Evolutionary conservation across 2,888 invertebrate genomes (phyloP), one percentile per base, ranked within the genome.

Genomic region (Chrysomela aeneicollis): DNA sequence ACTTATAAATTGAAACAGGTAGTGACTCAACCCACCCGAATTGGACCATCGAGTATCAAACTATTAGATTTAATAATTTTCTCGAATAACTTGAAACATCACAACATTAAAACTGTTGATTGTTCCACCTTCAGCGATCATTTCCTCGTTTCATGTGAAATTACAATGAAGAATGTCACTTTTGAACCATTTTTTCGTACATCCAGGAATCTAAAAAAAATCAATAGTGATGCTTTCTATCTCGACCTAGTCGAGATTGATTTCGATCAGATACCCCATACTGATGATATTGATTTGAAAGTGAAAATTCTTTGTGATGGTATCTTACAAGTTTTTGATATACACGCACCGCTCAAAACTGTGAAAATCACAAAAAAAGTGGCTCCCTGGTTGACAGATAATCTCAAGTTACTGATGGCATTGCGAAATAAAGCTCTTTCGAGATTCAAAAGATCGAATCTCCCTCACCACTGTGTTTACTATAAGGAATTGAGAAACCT

Each of bases 351-450:
- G 6, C 21, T 57, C n/a, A 57, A 57, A 57, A 57, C 57, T n/a
- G 26, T 46, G 1, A 57, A 46, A 46, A 21, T 26, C 4, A 46
- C 42, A 2, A n/a, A 46, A 15, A 26, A 21, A 18, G 46, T 46
- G n/a, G 46, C 42, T 26, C 57, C 57, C 2, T 57, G 57, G 57
- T 46, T 57, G 46, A 57, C 26, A n/a, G 57, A 57, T 22, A 57
- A 57, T 26, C 15, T 51, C 15, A 21, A 22, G 26, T 3, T 22
- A 8, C 21, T 52, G 52, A 17, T 30, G n/a, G 26, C 21, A 17
- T 18, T 52, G 5, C 15, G 52, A 12, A 18, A 52, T 26, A 22
- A 52, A 26, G 52, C 52, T 26, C 18, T 52, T 1, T 17, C 12
- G 6, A 26, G 15, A 52, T 58, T 26, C 1, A 58, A n/a, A 58